Evolutionary conservation across 1,140 invertebrate species (phyloP).

Genomic region (Diachasmimorpha longicaudata): DNA sequence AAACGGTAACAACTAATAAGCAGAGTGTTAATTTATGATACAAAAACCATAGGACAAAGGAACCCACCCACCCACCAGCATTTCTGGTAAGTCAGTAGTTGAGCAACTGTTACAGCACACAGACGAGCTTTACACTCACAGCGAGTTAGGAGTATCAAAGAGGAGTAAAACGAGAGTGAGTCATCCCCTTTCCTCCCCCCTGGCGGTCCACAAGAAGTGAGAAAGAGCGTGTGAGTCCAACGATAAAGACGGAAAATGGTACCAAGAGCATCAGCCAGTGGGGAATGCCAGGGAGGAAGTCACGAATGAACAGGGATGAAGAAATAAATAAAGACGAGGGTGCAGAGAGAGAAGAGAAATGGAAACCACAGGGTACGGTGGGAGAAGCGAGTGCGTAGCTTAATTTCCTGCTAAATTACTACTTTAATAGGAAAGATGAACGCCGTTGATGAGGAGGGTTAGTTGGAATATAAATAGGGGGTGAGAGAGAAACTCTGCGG

Average conservation of each 20-base stretch:
- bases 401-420: constrained; percentile 67
- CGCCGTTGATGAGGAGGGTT: constrained; percentile 63
- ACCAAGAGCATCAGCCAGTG: neutral
- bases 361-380: constrained; percentile 40
- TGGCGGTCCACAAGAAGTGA: neutral
- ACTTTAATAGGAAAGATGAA: constrained; percentile 66
- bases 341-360: constrained; percentile 22
- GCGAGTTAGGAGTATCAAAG: constrained; percentile 2
- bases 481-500: constrained; percentile 29
- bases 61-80: constrained; percentile 27
- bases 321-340: constrained; percentile 21
- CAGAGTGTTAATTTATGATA: constrained; percentile 46
- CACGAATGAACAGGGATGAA: constrained; percentile 14
- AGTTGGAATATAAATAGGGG: constrained; percentile 63
- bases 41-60: constrained; percentile 40
- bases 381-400: constrained; percentile 56
- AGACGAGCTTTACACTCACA: neutral
- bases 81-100: constrained; percentile 4
- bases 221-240: constrained; percentile 10
- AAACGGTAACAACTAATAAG: constrained; percentile 44
- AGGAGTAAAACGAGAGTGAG: constrained; percentile 17
- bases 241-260: constrained; percentile 16
- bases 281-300: constrained; percentile 27
- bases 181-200: no score
- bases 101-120: neutral